Base-by-base conservation (phyloP, 2,888 invertebrate genomes). In the Zaprionus bogoriensis region DNA sequence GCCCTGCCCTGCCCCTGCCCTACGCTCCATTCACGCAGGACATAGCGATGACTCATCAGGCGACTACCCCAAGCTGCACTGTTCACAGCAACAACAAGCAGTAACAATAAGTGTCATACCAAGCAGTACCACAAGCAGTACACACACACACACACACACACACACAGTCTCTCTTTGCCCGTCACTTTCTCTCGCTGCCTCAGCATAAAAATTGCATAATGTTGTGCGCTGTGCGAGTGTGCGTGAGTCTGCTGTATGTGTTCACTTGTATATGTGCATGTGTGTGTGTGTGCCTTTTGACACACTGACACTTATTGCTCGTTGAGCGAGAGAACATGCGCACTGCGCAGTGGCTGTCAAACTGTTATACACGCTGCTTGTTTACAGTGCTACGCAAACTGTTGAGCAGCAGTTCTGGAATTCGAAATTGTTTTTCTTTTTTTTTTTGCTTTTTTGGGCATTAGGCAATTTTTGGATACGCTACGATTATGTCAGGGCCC, bases 301-400 rank as follows among this genome's bases (percentile, higher is more conserved):
- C 89, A 89, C 87, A 89, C 87, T 89, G 89, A 89, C 89, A 88
- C 87, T 87, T 76, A 81, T 88, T 72, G 82, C 39, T 52, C 48
- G 20, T 19, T 25, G 53, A 14, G 32, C 4, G 48, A 39, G 17
- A 58, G 61, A 46, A 64, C 74, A 67, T 70, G 78, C 85, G 78
- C 78, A 76, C n/a, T 44, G 7, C 14, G 12, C 41, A 67, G 30
- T 63, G 14, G 14, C 45, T 58, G 4, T 19, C 12, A 41, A 73
- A 77, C 74, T 83, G 87, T 85, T 80, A 77, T 77, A 74, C 63
- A 27, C 41, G 41, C 38, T 44, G 57, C 54, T 72, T 75, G 86
- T 87, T 87, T 87, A 87, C 83, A 83, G 58, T 71, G 71, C 65
- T 9, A 7, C 12, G 0, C 4, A 67, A 73, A 87, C 79, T 67